Evolutionary conservation across 2,888 invertebrate genomes (phyloP).

Genomic region (Conchocele bisecta): DNA sequence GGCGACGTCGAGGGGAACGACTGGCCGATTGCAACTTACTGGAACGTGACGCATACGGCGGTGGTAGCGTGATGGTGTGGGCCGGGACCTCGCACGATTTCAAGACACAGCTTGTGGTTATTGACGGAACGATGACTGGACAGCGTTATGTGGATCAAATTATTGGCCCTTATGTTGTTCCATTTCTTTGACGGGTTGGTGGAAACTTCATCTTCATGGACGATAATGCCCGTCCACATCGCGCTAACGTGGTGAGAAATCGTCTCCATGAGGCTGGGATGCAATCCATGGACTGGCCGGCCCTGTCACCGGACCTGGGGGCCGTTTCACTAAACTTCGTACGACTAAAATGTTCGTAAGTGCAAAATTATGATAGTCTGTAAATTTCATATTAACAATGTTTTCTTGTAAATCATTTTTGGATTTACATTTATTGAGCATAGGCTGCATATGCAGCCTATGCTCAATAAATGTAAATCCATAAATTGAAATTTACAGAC

Average conservation of each 20-base stretch:
- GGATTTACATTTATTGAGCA: no score
- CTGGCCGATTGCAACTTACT: slow-evolving; percentile 17
- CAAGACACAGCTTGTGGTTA: background rate
- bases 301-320: slow-evolving; percentile 3
- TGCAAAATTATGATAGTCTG: no score
- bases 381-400: no score
- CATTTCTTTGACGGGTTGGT: background rate
- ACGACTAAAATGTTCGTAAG: no score
- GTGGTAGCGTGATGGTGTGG: slow-evolving; percentile 23
- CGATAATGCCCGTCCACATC: slow-evolving; percentile 3
- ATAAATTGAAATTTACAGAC: no score
- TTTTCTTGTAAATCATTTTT: no score
- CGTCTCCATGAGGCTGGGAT: background rate
- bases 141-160: slow-evolving; percentile 3
- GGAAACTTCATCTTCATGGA: background rate
- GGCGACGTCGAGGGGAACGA: slow-evolving; percentile 15
- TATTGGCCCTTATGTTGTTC: background rate
- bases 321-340: no score
- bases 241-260: background rate
- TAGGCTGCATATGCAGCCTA: no score
- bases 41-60: slow-evolving; percentile 5
- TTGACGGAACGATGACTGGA: slow-evolving; percentile 3
- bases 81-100: slow-evolving; percentile 7
- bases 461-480: no score
- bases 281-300: background rate